Evolutionary conservation across 2,113 vertebrate genomes (phyloP).

Genomic region (Percina caprodes): DNA sequence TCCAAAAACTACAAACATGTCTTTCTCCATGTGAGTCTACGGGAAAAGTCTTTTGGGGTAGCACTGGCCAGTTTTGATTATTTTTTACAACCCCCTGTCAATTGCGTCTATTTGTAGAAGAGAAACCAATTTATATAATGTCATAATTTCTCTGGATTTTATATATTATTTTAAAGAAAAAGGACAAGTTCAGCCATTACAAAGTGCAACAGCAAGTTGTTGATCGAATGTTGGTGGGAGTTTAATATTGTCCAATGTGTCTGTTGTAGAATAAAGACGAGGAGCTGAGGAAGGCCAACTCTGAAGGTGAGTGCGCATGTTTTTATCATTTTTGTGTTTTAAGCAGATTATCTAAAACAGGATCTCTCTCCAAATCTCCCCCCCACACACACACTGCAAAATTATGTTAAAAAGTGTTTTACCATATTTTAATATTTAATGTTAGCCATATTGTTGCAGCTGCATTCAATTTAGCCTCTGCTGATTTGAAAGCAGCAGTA

Average conservation of each 20-base stretch:
- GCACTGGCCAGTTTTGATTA: too few relatives aligned
- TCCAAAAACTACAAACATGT: too few relatives aligned
- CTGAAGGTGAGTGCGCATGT: slow-evolving; percentile 85
- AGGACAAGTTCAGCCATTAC: not conserved
- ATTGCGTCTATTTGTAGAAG: not conserved
- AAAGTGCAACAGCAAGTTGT: not conserved
- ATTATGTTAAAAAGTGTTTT: not conserved
- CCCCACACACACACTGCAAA: not conserved
- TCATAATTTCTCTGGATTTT: not conserved
- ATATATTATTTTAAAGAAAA: not conserved
- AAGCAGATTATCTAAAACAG: not conserved
- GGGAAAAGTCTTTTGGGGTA: too few relatives aligned
- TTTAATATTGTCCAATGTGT: slow-evolving; percentile 32
- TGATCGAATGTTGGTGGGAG: not conserved
- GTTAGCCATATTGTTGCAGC: too few relatives aligned
- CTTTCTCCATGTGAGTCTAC: too few relatives aligned
- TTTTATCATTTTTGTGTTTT: not conserved
- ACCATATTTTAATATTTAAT: not conserved
- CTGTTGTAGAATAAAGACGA: slow-evolving; percentile 89
- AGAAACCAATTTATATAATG: too few relatives aligned
- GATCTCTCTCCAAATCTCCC: not conserved
- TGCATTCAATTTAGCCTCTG: not conserved
- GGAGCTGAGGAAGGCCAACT: slow-evolving; percentile 93
- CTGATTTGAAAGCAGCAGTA: not conserved
- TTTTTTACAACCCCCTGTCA: too few relatives aligned